Percentiles rank a stretch among this genome's conserved stretches.
phyloP scores from a whole-genome alignment of 2,113 vertebrate genomes.

The Heterotis niloticus region DNA sequence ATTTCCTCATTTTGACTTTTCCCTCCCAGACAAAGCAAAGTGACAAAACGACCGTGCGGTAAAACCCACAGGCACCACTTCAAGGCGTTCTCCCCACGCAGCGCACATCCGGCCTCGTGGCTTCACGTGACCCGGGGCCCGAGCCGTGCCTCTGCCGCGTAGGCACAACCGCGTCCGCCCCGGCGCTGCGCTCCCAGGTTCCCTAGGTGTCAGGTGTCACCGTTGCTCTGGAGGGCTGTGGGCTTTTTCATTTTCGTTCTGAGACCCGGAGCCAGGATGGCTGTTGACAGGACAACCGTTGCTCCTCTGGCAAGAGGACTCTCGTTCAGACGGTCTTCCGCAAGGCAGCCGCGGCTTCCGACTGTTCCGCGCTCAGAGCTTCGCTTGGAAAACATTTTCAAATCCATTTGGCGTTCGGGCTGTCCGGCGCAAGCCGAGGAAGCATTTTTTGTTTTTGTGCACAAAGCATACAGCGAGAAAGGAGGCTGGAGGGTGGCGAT shows the following conservation, averaged over 20 bases:
- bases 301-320: neutral
- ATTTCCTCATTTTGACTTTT: neutral
- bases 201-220: neutral
- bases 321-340: neutral
- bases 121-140: neutral
- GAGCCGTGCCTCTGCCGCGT: neutral
- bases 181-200: neutral
- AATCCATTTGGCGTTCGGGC: neutral
- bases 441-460: neutral
- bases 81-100: neutral
- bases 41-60: neutral
- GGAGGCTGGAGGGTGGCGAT: neutral
- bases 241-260: neutral
- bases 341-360: neutral
- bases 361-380: neutral
- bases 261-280: neutral
- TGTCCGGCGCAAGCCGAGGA: neutral
- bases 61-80: conserved; percentile 5
- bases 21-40: neutral
- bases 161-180: neutral
- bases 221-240: neutral
- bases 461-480: neutral
- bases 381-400: neutral
- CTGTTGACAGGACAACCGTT: neutral
- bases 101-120: neutral